Evolutionary conservation across 2,888 invertebrate genomes (phyloP).

Genomic region (Mallateleia sp.): DNA sequence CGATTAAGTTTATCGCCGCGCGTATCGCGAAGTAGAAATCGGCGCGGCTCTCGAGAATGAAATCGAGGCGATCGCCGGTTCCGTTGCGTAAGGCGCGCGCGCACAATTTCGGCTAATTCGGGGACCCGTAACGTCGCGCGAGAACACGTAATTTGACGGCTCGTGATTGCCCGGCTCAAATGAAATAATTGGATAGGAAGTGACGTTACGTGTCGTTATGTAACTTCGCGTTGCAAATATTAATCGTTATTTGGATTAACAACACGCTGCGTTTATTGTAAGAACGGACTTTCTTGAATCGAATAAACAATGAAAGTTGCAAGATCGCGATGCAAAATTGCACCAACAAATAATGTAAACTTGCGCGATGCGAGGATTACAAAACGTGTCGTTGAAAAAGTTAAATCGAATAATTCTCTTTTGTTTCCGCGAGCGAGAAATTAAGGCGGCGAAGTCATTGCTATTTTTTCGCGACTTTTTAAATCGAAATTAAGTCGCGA

Average conservation of each 20-base stretch:
- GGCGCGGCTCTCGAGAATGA: too few relatives aligned
- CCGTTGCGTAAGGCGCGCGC: constrained; percentile 23
- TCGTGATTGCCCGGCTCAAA: constrained; percentile 1
- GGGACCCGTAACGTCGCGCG: constrained; percentile 7
- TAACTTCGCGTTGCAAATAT: constrained; percentile 3
- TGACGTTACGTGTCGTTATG: constrained; percentile 33
- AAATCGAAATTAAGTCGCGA: too few relatives aligned
- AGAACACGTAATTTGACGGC: constrained; percentile 40
- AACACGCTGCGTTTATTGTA: not conserved
- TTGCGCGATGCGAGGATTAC: too few relatives aligned
- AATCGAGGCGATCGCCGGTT: too few relatives aligned
- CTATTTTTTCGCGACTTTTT: too few relatives aligned
- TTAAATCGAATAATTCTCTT: too few relatives aligned
- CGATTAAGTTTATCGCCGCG: constrained; percentile 13
- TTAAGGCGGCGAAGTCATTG: too few relatives aligned
- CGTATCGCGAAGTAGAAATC: constrained; percentile 33
- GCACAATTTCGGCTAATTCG: constrained; percentile 21
- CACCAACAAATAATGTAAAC: not conserved
- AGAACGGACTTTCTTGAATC: not conserved
- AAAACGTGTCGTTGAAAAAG: not conserved
- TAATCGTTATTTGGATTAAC: constrained; percentile 2
- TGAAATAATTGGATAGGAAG: constrained; percentile 36
- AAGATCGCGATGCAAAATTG: not conserved
- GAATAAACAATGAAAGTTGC: not conserved
- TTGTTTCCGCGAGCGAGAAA: too few relatives aligned